These are phyloP conservation scores for Anguilla japonica DNA, from an alignment of 2,113 vertebrate genomes.

Conservation along the genomic window DNA sequence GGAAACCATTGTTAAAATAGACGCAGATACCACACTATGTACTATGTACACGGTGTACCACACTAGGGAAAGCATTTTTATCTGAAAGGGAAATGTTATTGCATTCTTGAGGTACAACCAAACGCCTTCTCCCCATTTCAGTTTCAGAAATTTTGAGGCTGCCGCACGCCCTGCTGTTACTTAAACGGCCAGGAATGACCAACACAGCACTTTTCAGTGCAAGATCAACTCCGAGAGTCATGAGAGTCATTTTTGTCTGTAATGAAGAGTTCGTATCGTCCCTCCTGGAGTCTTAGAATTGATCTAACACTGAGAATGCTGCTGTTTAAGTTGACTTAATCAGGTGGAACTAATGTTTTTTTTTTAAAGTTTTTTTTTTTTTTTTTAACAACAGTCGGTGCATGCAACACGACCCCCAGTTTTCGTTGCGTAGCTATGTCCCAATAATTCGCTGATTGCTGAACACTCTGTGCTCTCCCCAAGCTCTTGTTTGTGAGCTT, in stretches of 20 bases:
- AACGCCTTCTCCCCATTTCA: not conserved
- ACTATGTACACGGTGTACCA: not conserved
- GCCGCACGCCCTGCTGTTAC: no score
- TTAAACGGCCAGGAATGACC: no score
- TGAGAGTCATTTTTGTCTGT: no score
- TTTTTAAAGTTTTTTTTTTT: not conserved
- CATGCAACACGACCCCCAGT: not conserved
- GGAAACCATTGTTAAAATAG: not conserved
- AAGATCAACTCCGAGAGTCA: no score
- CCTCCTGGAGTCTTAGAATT: no score
- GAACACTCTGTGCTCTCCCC: not conserved
- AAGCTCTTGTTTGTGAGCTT: conserved; percentile 20
- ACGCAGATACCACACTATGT: no score
- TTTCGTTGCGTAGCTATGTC: not conserved
- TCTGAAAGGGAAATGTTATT: not conserved
- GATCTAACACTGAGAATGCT: no score
- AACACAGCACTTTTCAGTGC: no score
- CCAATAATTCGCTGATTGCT: not conserved
- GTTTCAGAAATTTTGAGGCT: not conserved
- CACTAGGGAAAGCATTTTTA: not conserved
- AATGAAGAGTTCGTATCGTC: no score
- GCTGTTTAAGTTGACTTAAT: no score
- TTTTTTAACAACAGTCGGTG: not conserved
- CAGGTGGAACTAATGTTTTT: no score
- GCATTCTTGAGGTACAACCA: not conserved